Conservation (phyloP, 2,113 vertebrate species). For the Onychostruthus taczanowskii region DNA sequence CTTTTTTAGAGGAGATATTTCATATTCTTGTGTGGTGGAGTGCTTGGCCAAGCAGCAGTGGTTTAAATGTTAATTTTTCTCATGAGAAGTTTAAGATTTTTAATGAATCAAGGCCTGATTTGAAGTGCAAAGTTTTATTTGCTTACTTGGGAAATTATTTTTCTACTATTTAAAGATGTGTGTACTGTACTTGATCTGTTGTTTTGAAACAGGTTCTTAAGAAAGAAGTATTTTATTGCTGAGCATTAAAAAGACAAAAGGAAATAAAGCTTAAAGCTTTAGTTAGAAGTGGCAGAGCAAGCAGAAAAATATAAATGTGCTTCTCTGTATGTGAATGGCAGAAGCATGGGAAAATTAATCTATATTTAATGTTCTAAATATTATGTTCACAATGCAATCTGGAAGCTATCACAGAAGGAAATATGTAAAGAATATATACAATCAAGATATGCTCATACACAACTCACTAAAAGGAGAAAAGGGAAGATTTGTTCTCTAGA, state of each 20-base stretch:
- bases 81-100: constrained; percentile 83
- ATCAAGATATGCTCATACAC: background rate
- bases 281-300: background rate
- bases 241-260: constrained; percentile 48
- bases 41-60: constrained; percentile 83
- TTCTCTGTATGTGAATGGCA: constrained; percentile 16
- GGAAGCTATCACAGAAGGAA: constrained; percentile 36
- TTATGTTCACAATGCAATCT: constrained; percentile 43
- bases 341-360: constrained; percentile 31
- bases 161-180: constrained; percentile 78
- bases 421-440: constrained; percentile 37
- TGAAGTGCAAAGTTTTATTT: constrained; percentile 88
- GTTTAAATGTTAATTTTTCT: constrained; percentile 88
- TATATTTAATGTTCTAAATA: constrained; percentile 50
- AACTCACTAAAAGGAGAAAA: constrained; percentile 11
- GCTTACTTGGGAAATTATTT: constrained; percentile 86
- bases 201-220: constrained; percentile 70
- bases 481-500: background rate
- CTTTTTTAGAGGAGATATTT: constrained; percentile 89
- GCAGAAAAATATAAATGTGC: constrained; percentile 15
- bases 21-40: constrained; percentile 85
- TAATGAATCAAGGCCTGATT: constrained; percentile 85
- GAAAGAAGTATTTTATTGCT: constrained; percentile 61
- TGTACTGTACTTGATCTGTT: constrained; percentile 74
- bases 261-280: constrained; percentile 46